Evolutionary conservation across 2,113 vertebrate genomes (phyloP).

Genomic region (Chaetura pelagica): DNA sequence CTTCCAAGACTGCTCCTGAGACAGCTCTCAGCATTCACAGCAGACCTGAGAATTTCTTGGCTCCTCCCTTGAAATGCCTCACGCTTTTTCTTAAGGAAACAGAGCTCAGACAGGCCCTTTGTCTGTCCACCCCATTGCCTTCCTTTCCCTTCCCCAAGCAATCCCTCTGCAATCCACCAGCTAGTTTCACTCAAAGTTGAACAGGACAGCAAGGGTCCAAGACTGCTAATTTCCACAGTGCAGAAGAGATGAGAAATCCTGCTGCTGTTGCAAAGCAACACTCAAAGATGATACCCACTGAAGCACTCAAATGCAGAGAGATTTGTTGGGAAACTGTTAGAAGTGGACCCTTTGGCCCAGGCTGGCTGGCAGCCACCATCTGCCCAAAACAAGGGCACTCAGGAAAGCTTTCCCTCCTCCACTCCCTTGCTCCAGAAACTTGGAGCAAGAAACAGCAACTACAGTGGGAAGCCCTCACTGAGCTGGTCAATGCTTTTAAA

Average conservation of each 20-base stretch:
- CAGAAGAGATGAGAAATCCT: neutral
- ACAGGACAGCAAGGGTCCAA: neutral
- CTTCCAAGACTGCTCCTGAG: neutral
- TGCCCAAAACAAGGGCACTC: neutral
- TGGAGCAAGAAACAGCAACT: neutral
- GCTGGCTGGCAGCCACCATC: neutral
- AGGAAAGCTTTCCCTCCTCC: neutral
- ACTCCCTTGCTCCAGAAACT: neutral
- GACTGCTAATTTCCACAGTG: neutral
- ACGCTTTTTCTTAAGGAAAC: neutral
- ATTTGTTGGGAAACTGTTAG: neutral
- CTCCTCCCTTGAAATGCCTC: neutral
- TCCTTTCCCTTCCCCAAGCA: neutral
- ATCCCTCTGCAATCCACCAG: neutral
- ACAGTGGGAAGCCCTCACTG: rapidly evolving
- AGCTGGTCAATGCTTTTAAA: neutral
- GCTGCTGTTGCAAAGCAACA: neutral
- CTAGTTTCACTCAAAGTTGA: neutral
- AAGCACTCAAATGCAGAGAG: rapidly evolving
- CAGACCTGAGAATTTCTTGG: neutral
- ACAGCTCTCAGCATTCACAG: neutral
- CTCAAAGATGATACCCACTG: neutral
- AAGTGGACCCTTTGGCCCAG: rapidly evolving
- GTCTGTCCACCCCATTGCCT: neutral
- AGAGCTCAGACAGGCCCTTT: neutral